Evolutionary conservation across 2,888 invertebrate genomes (phyloP), one percentile per base, ranked within the genome.

Genomic region (Ephialtes manifestator): DNA sequence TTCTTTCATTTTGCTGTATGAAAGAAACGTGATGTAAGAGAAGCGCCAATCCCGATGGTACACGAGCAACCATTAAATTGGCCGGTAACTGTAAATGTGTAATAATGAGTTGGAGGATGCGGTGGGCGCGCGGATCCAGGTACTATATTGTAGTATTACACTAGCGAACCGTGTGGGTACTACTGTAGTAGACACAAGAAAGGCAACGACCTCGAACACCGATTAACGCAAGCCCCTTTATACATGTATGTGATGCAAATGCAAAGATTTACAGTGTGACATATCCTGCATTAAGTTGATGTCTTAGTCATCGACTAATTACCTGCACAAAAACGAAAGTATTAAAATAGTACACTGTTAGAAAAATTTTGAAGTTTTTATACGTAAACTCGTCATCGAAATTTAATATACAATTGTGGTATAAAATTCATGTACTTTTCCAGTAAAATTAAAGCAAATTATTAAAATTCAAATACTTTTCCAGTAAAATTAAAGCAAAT

Each of bases 161-260:
- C 28, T 51, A 63, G 48, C 18, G 48, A 20, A 51, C 65, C 35
- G 51, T 63, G 31, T 51, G 46, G 48, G 28, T 48, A 31, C 60
- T 35, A 65, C 51, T 70, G 63, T 79, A 60, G 71, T 63, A 78
- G 63, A 70, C 68, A 85, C 86, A 86, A 84, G 86, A 86, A 86
- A 86, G 88, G 86, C 88, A 88, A 88, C 87, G 84, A 88, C 87
- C 87, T 88, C 87, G 86, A 83, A 85, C 80, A 71, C 77, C 80
- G 85, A 88, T 87, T 86, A 86, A 71, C 83, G 70, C 83, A 76
- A 84, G 65, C 63, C 55, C 39, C 76, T 51, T 43, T 63, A 43
- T 68, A 13, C 68, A 39, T 35, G 35, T 31, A 31, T 28, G 63
- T 55, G 63, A 80, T 80, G 79, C 79, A 83, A 83, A 75, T 75